A percentile compares a stretch with the other conserved stretches of the same genome.
phyloP scores from a whole-genome alignment of 2,113 vertebrate genomes.

The Arizona elegans region DNA sequence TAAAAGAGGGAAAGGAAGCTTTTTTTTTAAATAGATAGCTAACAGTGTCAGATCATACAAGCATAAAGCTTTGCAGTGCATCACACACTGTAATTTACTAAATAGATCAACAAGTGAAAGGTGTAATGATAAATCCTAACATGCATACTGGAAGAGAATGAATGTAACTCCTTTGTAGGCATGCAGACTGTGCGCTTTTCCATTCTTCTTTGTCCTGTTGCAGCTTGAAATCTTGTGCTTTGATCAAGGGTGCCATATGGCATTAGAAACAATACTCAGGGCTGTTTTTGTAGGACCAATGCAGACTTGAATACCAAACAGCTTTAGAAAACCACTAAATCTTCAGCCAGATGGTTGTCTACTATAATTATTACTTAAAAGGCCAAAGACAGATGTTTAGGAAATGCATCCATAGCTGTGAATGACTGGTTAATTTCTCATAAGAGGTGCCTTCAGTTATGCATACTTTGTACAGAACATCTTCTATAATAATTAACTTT shows the following conservation, averaged over 20 bases:
- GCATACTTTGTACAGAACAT: constrained; percentile 41
- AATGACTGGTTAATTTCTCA: constrained; percentile 59
- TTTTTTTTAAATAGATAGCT: constrained; percentile 17
- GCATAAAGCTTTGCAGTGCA: constrained; percentile 24
- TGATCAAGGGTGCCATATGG: constrained; percentile 57
- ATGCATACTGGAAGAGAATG: constrained; percentile 57
- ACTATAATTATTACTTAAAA: constrained; percentile 67
- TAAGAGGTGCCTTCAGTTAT: constrained; percentile 36
- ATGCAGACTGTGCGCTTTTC: constrained; percentile 50
- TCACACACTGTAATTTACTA: constrained; percentile 42
- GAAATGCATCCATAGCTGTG: constrained; percentile 56
- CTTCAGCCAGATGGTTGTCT: constrained; percentile 71
- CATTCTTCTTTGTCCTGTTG: constrained; percentile 61
- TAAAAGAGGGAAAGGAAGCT: not conserved
- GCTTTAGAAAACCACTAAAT: constrained; percentile 73
- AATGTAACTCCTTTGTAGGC: constrained; percentile 53
- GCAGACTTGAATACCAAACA: constrained; percentile 72
- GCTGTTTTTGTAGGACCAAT: constrained; percentile 67
- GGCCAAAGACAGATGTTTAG: constrained; percentile 71
- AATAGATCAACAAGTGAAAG: constrained; percentile 48
- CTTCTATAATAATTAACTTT: constrained; percentile 57
- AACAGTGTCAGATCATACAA: constrained; percentile 33
- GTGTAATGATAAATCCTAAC: constrained; percentile 55
- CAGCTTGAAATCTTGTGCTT: constrained; percentile 53
- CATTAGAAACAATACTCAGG: constrained; percentile 63